Evolutionary conservation across 2,797 vertebrate species (phyloP).

Genomic region (Melanotaenia parkinsoni): DNA sequence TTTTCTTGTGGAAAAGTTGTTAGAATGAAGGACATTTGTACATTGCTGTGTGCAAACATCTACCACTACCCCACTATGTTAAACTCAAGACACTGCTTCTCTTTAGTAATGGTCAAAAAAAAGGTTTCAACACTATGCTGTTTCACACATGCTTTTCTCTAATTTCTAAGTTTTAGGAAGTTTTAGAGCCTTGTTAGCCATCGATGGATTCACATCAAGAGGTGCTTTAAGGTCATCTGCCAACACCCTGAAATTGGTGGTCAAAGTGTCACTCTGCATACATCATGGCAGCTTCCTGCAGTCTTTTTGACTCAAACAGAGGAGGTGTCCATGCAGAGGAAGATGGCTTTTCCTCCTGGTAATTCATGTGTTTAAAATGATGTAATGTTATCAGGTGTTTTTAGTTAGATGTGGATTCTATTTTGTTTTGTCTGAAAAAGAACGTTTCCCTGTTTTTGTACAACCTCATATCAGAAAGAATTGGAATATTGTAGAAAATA

Average conservation of each 20-base stretch:
- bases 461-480: no score
- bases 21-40: constrained; percentile 10
- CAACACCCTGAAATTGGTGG: constrained; percentile 67
- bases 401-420: background rate
- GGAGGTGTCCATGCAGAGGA: constrained; percentile 50
- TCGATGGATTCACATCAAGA: constrained; percentile 56
- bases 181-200: constrained; percentile 40
- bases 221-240: constrained; percentile 67
- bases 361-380: constrained; percentile 9
- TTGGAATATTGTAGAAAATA: no score
- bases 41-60: constrained; percentile 22
- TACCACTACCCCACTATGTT: constrained; percentile 32
- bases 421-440: no score
- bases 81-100: constrained; percentile 47
- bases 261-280: constrained; percentile 57
- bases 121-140: constrained; percentile 35
- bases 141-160: constrained; percentile 11
- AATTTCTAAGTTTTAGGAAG: constrained; percentile 39
- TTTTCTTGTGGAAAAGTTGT: constrained; percentile 12
- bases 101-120: constrained; percentile 51
- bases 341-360: constrained; percentile 28
- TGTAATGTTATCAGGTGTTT: background rate
- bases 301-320: constrained; percentile 20
- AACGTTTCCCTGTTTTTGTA: background rate
- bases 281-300: constrained; percentile 12